phyloP scores from a whole-genome alignment of 2,113 vertebrate species.

The Pangasianodon gigas region DNA sequence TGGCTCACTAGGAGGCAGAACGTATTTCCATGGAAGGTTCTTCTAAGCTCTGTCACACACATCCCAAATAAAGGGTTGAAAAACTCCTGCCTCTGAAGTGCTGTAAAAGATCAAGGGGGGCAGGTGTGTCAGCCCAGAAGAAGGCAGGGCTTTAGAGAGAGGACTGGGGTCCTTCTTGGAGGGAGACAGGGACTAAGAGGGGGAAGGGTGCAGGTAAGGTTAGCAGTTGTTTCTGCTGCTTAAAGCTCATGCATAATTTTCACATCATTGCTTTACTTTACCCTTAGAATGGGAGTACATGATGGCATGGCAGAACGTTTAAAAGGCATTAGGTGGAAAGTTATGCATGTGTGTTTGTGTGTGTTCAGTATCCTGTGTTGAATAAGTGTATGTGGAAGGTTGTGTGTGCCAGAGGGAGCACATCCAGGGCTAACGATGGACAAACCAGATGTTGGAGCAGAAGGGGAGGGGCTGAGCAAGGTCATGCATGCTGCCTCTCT shows the following conservation, averaged over 20 bases:
- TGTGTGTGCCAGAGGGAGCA: slow-evolving; percentile 50
- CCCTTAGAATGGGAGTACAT: slow-evolving; percentile 67
- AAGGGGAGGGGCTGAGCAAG: slow-evolving; percentile 43
- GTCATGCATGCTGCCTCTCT: slow-evolving; percentile 42
- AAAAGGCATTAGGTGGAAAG: slow-evolving; percentile 57
- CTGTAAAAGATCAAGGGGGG: slow-evolving; percentile 52
- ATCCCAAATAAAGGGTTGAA: slow-evolving; percentile 56
- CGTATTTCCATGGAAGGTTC: slow-evolving; percentile 31
- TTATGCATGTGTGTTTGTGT: slow-evolving; percentile 37
- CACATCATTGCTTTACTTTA: slow-evolving; percentile 73
- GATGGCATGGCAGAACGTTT: slow-evolving; percentile 65
- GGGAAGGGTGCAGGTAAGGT: slow-evolving; percentile 50
- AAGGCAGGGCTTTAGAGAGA: slow-evolving; percentile 59
- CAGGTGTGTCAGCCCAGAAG: slow-evolving; percentile 61
- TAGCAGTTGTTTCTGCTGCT: slow-evolving; percentile 69
- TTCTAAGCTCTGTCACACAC: slow-evolving; percentile 38
- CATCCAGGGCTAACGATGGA: slow-evolving; percentile 47
- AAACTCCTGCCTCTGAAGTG: slow-evolving; percentile 43
- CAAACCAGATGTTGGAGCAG: slow-evolving; percentile 57
- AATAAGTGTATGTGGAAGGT: slow-evolving; percentile 28
- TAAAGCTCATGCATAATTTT: slow-evolving; percentile 75
- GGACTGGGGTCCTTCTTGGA: slow-evolving; percentile 26
- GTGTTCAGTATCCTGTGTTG: slow-evolving; percentile 33
- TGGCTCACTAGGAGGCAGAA: slow-evolving; percentile 18
- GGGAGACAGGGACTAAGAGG: slow-evolving; percentile 1